Evolutionary conservation across 1,140 invertebrate species (phyloP).

Genomic region (Drosophila elegans): DNA sequence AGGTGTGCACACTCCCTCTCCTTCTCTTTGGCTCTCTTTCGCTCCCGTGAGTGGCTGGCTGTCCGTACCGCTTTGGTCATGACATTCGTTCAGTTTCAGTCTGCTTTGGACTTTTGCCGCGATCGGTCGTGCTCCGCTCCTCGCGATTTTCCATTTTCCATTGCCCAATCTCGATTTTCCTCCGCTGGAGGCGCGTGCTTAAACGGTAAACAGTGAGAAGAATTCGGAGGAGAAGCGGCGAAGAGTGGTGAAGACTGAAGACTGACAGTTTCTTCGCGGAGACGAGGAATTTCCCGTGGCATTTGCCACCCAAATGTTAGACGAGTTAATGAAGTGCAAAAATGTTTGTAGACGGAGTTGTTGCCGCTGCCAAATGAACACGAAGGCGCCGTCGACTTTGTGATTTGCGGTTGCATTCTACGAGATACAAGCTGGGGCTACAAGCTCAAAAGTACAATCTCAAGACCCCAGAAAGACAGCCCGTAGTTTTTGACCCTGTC

Average conservation of each 20-base stretch:
- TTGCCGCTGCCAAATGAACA: constrained; percentile 47
- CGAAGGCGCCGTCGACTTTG: constrained; percentile 53
- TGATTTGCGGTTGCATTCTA: constrained; percentile 59
- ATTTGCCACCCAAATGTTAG: constrained; percentile 70
- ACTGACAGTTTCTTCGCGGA: constrained; percentile 20
- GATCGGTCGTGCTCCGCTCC: constrained; percentile 59
- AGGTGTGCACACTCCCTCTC: constrained; percentile 17
- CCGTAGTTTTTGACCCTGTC: constrained; percentile 30
- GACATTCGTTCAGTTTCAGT: constrained; percentile 78
- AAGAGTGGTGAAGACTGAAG: constrained; percentile 6
- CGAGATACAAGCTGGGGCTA: constrained; percentile 13
- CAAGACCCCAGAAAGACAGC: constrained; percentile 11
- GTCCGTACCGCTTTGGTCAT: constrained; percentile 65
- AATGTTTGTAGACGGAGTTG: constrained; percentile 59
- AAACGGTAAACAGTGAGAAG: constrained; percentile 45
- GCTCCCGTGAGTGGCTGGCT: constrained; percentile 3
- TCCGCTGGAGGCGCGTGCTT: constrained; percentile 43
- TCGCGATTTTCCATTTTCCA: constrained; percentile 24
- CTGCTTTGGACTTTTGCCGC: constrained; percentile 72
- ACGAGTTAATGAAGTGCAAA: constrained; percentile 78
- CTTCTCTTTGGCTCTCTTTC: constrained; percentile 18
- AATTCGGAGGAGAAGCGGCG: constrained; percentile 26
- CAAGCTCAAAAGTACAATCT: constrained; percentile 20
- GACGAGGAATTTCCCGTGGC: constrained; percentile 62
- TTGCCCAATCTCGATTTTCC: constrained; percentile 6